Base-by-base conservation (phyloP, 1,140 invertebrate species). In the Caenorhabditis latens region DNA sequence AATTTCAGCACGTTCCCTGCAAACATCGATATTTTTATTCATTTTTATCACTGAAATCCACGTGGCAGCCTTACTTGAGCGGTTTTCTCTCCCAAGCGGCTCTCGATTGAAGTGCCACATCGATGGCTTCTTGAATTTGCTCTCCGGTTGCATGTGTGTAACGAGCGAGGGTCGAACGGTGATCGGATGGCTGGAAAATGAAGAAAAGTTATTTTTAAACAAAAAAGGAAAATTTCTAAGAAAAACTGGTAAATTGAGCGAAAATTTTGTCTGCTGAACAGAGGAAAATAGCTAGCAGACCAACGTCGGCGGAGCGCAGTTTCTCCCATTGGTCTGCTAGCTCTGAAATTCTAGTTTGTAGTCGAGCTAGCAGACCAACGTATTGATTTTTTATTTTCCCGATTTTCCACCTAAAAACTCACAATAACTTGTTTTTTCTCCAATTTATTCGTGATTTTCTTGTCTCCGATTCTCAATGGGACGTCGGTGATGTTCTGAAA, bases 1-100 rank as follows among this genome's bases (percentile, higher is more conserved):
- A 63, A 95, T 93, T 82, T 92, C 91, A 19, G 93, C 92, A 61
- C 96, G 94, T 83, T 98, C 95, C 24, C 90, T 91, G 32, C 6
- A 67, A 84, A 55, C 1, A 11, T 9, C 11, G 14, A 71, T 32
- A 9, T 4, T 16, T 6, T 71, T 46, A 48, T 83, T 14, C 4
- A 9, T 85, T 65, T 82, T 48, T 48, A 2, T 32, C 9, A 8
- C 8, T 21, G 8, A 4, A 32, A 48, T 7, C 4, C 5, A 84
- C 21, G 1, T 40, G 6, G 7, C 42, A 0, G 11, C 9, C 43
- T 55, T 55, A 90, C 90, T 90, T 92, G 19, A 92, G 85, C 14
- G 91, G 88, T 53, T 79, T 88, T 43, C 83, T 53, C 46, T 92
- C 91, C 91, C 91, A 92, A 21, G 79, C 67, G 14, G 85, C 86